These are phyloP conservation scores for Tetranychus piercei DNA, from an alignment of 2,888 invertebrate genomes.

Conservation along the genomic window DNA sequence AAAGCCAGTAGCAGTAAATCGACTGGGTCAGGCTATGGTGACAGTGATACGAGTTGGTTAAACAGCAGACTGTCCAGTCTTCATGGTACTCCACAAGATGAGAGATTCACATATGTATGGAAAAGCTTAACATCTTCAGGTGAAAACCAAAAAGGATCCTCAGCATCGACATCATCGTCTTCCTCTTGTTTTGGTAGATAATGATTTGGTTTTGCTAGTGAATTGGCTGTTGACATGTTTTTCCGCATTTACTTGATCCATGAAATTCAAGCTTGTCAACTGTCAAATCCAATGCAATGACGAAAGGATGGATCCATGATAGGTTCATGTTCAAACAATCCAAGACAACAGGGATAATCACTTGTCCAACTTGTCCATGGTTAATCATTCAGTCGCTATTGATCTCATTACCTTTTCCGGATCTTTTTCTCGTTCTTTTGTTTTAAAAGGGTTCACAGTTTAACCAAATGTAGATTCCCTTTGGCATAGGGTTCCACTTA, in stretches of 20 bases:
- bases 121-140: background rate
- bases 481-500: no score
- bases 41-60: background rate
- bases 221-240: background rate
- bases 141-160: background rate
- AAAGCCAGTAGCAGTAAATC: background rate
- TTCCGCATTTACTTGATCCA: background rate
- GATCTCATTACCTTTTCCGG: no score
- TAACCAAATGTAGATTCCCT: no score
- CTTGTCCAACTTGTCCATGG: no score
- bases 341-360: no score
- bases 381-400: no score
- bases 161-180: background rate
- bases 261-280: no score
- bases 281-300: no score
- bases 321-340: no score
- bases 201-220: background rate
- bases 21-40: background rate
- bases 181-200: background rate
- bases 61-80: background rate
- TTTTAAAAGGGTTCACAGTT: no score
- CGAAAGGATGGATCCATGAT: no score
- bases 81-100: background rate
- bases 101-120: background rate
- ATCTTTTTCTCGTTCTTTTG: no score